These are phyloP conservation scores for Drosophila siamana DNA, from an alignment of 2,888 invertebrate genomes.

Conservation along the genomic window DNA sequence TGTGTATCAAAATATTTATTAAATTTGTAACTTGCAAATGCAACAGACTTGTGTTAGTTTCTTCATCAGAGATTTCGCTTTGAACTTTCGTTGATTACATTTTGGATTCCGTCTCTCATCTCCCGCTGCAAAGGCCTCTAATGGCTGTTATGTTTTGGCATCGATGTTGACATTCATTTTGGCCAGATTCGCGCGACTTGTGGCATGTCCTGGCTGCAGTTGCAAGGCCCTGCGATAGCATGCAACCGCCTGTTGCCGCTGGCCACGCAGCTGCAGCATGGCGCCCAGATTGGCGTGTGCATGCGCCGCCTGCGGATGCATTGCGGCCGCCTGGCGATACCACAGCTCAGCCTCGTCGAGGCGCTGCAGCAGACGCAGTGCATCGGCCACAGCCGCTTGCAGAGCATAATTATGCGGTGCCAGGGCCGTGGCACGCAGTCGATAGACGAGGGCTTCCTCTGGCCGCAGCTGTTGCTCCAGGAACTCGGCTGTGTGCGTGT, in stretches of 20 bases:
- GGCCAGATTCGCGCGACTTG: conserved; percentile 94
- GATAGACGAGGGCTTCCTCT: conserved; percentile 92
- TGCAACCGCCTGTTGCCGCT: conserved; percentile 92
- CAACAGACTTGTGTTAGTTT: background rate
- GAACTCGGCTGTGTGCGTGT: conserved; percentile 92
- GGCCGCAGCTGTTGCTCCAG: conserved; percentile 91
- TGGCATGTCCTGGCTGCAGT: conserved; percentile 93
- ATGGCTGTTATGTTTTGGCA: conserved; percentile 51
- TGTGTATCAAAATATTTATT: background rate
- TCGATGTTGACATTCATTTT: conserved; percentile 86
- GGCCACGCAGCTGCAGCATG: conserved; percentile 96
- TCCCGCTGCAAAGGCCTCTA: background rate
- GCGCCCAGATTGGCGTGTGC: conserved; percentile 97
- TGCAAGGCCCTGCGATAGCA: conserved; percentile 93
- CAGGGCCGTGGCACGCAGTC: conserved; percentile 91
- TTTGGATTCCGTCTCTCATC: background rate
- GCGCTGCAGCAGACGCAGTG: conserved; percentile 92
- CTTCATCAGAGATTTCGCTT: background rate
- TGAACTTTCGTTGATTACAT: background rate
- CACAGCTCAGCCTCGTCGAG: conserved; percentile 93
- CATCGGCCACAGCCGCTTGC: conserved; percentile 94
- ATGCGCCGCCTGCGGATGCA: conserved; percentile 90
- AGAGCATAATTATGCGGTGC: conserved; percentile 92
- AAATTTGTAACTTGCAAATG: background rate
- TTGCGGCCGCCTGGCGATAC: conserved; percentile 88